phyloP scores from a whole-genome alignment of 1,140 invertebrate species.

The Ips nitidus region DNA sequence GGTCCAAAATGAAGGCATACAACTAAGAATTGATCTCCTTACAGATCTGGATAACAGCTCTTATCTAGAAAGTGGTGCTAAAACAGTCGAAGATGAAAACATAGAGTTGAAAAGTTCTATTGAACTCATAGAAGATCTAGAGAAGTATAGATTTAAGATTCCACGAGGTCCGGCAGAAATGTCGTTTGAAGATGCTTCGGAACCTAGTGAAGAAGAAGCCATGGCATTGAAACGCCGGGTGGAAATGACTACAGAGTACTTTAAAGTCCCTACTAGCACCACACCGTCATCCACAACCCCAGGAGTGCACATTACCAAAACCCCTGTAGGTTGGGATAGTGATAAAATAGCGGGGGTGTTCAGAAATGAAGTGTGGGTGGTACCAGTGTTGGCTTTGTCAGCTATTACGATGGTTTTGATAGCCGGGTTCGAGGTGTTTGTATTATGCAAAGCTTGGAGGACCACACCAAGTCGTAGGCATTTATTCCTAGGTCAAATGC shows the following conservation, averaged over 20 bases:
- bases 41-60: background rate
- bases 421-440: conserved; percentile 82
- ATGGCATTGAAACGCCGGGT: conserved; percentile 54
- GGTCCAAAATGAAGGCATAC: background rate
- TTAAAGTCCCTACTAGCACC: conserved; percentile 62
- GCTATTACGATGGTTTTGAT: conserved; percentile 79
- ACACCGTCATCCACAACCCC: conserved; percentile 44
- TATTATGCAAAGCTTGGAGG: conserved; percentile 83
- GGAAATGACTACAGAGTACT: conserved; percentile 78
- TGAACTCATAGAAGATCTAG: conserved; percentile 1
- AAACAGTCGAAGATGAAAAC: background rate
- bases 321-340: conserved; percentile 40
- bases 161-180: conserved; percentile 10
- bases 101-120: background rate
- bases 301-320: conserved; percentile 42
- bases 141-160: background rate
- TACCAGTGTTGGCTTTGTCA: conserved; percentile 78
- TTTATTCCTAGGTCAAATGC: conserved; percentile 87
- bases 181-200: conserved; percentile 2
- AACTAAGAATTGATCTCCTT: background rate
- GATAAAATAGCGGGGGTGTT: conserved; percentile 54
- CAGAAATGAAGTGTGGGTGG: conserved; percentile 78
- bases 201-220: conserved; percentile 19
- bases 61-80: background rate
- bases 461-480: conserved; percentile 83